Evolutionary conservation across 2,888 invertebrate species (phyloP).

Genomic region (Tetranychus piercei): DNA sequence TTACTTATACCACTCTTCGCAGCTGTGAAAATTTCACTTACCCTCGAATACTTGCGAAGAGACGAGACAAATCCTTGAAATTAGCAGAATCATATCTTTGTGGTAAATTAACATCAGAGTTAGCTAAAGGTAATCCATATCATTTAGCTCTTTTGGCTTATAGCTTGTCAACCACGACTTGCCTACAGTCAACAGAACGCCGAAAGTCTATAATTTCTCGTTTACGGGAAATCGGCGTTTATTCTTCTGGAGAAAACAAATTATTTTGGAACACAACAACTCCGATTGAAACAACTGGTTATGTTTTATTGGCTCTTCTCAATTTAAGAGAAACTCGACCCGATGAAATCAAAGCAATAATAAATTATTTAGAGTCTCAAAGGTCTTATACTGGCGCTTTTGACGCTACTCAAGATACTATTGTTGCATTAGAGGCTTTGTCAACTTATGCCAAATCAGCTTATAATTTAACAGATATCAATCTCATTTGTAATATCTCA

Average conservation of each 20-base stretch:
- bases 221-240: background rate
- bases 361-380: slow-evolving; percentile 29
- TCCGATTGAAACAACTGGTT: slow-evolving; percentile 30
- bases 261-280: slow-evolving; percentile 16
- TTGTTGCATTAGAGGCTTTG: slow-evolving; percentile 33
- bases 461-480: background rate
- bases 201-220: background rate
- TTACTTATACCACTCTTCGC: slow-evolving; percentile 23
- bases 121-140: slow-evolving; percentile 16
- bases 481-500: slow-evolving; percentile 23
- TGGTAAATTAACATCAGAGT: background rate
- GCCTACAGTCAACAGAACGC: background rate
- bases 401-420: slow-evolving; percentile 31
- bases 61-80: background rate
- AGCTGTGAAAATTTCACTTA: slow-evolving; percentile 13
- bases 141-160: slow-evolving; percentile 26
- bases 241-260: slow-evolving; percentile 11
- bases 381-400: slow-evolving; percentile 32
- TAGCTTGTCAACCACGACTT: slow-evolving; percentile 18
- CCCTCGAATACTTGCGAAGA: background rate
- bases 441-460: slow-evolving; percentile 9
- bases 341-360: slow-evolving; percentile 25
- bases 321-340: background rate
- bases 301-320: slow-evolving; percentile 25
- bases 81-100: background rate